Evolutionary conservation across 2,113 vertebrate genomes (phyloP), one percentile per base, ranked within the genome.

Genomic region (Amblyornis subalaris): DNA sequence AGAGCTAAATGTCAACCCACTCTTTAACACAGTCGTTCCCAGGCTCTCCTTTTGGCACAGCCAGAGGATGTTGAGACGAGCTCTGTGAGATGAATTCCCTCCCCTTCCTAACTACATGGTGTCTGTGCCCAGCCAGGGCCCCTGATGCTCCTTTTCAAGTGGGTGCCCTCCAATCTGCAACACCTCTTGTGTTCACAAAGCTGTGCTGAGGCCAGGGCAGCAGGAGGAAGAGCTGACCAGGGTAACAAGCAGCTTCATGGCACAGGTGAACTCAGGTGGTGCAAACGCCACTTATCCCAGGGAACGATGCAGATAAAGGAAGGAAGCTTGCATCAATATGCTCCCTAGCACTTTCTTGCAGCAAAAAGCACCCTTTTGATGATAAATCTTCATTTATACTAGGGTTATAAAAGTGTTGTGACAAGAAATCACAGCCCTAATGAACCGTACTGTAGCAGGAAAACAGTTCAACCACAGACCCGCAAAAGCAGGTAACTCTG

Each of bases 121-220:
- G 10, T 38, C 47, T 51, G 69, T 54, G 76, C 24, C 66, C 0
- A 4, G 23, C 69, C 1, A 0, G n/a, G 36, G 19, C 18, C 0
- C 0, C 64, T 50, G 85, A 77, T 50, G 74, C 36, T 78, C 31
- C 16, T 38, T 16, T 69, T 66, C 38, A 57, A 23, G 76, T 2
- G 21, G n/a, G 66, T 69, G 38, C 62, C 38, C 69, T 85, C 88
- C 54, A 35, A 64, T 35, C 83, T 60, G 76, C 50, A 21, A 14
- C 0, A 8, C 8, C 6, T 47, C 94, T 54, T 20, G 38, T 22
- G n/a, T 42, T 53, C 67, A 36, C 50, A 51, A 61, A 40, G 65
- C 69, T 14, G 10, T 54, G 54, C 71, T 20, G 29, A 50, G 67
- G 26, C 31, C 62, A 26, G 65, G 48, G 33, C 12, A 1, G 70